Evolutionary conservation across 35 echinoderm and acorn worm genomes (phyloP), one percentile per base, ranked within the genome.

Genomic region (Lytechinus pictus): DNA sequence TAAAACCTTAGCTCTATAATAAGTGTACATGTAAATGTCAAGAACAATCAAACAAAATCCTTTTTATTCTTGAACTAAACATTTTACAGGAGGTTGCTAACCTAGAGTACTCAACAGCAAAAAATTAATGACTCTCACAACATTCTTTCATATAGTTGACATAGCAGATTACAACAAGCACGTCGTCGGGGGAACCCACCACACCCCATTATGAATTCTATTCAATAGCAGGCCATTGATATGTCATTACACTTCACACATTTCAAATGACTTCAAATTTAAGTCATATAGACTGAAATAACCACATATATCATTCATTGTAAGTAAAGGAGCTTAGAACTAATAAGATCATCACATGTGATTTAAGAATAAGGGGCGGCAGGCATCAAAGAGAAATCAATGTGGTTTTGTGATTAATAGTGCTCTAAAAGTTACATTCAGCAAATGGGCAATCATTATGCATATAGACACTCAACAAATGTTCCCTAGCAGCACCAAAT

Each of bases 351-450:
- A 79, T 79, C n/a, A 79, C n/a, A 7, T 7, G 66, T n/a, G 66
- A 79, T 79, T 79, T 24, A 7, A 79, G 6, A 16, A 79, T 79
- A 24, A 16, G 21, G 6, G 16, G 66, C 66, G 66, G 66, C n/a
- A 5, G 0, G 19, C 19, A 79, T 79, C 66, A 79, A 79, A 79
- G 66, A 79, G 19, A 79, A 8, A 79, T 7, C 6, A 24, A 79
- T 79, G n/a, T 79, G 66, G 66, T 79, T 79, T n/a, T 79, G 19
- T 79, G 66, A 79, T 79, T n/a, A 79, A 79, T 79, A 79, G 19
- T n/a, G 7, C 8, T 24, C 19, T 79, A 14, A 79, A 79, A 79
- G 0, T 7, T 24, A 79, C 19, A 79, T 79, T 79, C 66, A 79
- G 6, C 4, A 4, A 21, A 19, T 19, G 24, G 14, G 61, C 5